Percentiles rank a stretch among this genome's conserved stretches.
Conservation (phyloP, 2,888 invertebrate genomes). For the Drosophila planitibia region DNA sequence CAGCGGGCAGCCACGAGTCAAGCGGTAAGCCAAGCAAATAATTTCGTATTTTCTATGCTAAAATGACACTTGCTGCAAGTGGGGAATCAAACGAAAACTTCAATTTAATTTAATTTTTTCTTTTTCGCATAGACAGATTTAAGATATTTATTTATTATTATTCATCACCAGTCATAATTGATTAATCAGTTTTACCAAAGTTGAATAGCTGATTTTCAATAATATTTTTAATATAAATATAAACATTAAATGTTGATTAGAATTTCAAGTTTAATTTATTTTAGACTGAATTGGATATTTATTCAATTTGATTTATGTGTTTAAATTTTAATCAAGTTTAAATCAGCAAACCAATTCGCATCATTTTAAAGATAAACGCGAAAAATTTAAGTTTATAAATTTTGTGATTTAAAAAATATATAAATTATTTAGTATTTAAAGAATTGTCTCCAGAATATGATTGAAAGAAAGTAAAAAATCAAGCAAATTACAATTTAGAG, state of each 20-base stretch:
- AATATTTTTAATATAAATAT: neutral
- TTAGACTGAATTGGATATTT: neutral
- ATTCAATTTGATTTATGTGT: neutral
- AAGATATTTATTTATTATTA: neutral
- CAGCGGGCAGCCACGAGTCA: constrained; percentile 36
- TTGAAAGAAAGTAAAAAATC: too few species aligned
- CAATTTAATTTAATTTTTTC: neutral
- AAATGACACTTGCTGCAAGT: neutral
- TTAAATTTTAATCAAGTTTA: too few species aligned
- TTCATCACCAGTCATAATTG: neutral
- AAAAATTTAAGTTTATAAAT: neutral
- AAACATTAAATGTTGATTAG: too few species aligned
- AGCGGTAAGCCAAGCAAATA: constrained; percentile 19
- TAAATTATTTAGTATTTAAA: too few species aligned
- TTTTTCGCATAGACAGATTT: neutral
- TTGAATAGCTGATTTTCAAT: neutral
- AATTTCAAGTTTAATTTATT: neutral
- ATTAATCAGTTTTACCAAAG: neutral
- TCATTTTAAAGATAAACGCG: too few species aligned
- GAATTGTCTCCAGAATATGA: too few species aligned
- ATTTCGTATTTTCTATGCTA: neutral
- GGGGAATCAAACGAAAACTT: neutral
- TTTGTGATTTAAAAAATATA: neutral
- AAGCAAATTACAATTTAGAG: too few species aligned
- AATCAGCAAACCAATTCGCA: too few species aligned